Evolutionary conservation across 53 echinoderm and acorn worm genomes (phyloP), one percentile per base, ranked within the genome.

Genomic region (Luidia sarsii): DNA sequence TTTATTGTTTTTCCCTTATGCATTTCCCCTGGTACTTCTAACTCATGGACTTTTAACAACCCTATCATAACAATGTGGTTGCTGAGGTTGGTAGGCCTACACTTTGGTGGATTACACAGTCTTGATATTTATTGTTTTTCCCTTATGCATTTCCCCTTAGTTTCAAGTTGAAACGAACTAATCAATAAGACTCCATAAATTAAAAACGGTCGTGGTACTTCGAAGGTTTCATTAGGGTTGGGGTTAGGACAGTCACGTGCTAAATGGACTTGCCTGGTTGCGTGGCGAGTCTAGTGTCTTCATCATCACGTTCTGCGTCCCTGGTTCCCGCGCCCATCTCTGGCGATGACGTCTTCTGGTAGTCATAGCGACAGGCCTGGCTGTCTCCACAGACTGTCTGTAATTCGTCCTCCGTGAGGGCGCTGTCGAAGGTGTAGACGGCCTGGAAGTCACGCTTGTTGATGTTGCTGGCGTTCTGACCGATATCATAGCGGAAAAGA

Each of bases 351-450:
- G 93, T 96, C 75, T 92, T 93, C 50, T 85, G 83, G 80, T 86
- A 96, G 85, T 96, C 96, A 77, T 90, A 96, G 35, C 86, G 79
- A 74, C 96, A 96, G 11, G 57, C 65, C 36, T 29, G 21, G 57
- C 90, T 86, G 16, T 87, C 86, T 25, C 64, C 89, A 50, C 96
- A 96, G 10, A 91, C 77, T 1, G 21, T 38, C 19, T 62, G 22
- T 2, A 95, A 64, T 24, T 89, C 50, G 9, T 77, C 70, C 33
- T 92, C 87, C 0, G 87, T 68, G 7, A 87, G 65, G 10, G 45
- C 70, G 1, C 85, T 48, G 29, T 48, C 51, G 20, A 89, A 24
- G n/a, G 49, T 63, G 50, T 65, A 59, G 36, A 39, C 39, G 3
- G 93, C 83, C 10, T 71, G 61, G 48, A 82, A 92, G 56, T 71